Conservation (phyloP, 2,797 vertebrate genomes). For the Chanos chanos region DNA sequence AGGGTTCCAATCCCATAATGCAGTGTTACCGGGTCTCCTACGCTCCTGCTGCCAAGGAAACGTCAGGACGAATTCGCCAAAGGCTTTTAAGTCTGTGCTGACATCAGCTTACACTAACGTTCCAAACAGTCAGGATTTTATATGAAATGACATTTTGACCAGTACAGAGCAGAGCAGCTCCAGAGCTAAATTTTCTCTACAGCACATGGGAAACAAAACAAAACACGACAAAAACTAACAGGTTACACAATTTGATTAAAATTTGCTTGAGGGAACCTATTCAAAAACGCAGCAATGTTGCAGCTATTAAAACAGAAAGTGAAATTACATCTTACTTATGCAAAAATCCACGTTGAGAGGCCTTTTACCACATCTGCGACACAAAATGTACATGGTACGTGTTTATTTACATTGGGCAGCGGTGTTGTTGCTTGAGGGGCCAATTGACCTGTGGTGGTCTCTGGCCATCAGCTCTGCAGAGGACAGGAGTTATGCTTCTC, state of each 20-base stretch:
- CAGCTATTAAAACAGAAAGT: slow-evolving; percentile 1
- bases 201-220: not conserved
- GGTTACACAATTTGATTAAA: slow-evolving; percentile 28
- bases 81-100: slow-evolving; percentile 46
- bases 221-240: not conserved
- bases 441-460: slow-evolving; percentile 42
- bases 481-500: slow-evolving; percentile 26
- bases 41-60: slow-evolving; percentile 55
- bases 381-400: slow-evolving; percentile 29
- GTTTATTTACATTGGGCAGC: slow-evolving; percentile 42
- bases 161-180: slow-evolving; percentile 27
- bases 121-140: slow-evolving; percentile 48
- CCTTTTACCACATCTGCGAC: slow-evolving; percentile 36
- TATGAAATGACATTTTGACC: slow-evolving; percentile 38
- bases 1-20: slow-evolving; percentile 28
- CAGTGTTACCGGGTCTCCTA: slow-evolving; percentile 32
- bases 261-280: slow-evolving; percentile 24
- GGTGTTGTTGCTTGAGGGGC: slow-evolving; percentile 34
- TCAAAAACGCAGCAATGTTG: not conserved
- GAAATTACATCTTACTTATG: not conserved
- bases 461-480: slow-evolving; percentile 29
- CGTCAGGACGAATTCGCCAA: slow-evolving; percentile 54
- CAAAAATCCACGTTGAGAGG: slow-evolving; percentile 12
- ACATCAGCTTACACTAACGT: slow-evolving; percentile 52
- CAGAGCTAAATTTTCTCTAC: slow-evolving; percentile 2